Evolutionary conservation across 1,140 invertebrate genomes (phyloP).

Genomic region (Papilio xuthus): DNA sequence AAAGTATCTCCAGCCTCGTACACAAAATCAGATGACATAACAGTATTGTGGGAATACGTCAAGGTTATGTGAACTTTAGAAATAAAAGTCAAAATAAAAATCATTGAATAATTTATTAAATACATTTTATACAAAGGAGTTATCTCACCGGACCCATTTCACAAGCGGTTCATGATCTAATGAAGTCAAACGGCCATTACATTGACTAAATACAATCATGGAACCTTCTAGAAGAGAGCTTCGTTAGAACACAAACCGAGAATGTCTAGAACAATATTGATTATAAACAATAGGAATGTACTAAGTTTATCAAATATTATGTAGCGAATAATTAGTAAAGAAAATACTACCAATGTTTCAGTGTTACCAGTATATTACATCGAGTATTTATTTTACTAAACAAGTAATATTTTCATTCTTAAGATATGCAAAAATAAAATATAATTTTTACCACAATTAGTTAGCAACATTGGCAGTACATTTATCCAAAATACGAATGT

Average conservation of each 20-base stretch:
- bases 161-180: constrained; percentile 11
- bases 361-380: constrained; percentile 17
- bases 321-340: not conserved
- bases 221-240: constrained; percentile 11
- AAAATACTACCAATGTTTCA: not conserved
- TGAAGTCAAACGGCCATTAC: not conserved
- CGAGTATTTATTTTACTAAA: not conserved
- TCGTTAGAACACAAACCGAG: constrained; percentile 14
- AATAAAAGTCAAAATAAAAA: constrained; percentile 15
- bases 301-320: constrained; percentile 7
- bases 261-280: not conserved
- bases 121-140: constrained; percentile 35
- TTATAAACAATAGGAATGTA: constrained; percentile 29
- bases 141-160: constrained; percentile 18
- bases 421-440: not conserved
- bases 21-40: too few species aligned
- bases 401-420: not conserved
- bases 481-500: not conserved
- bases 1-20: too few species aligned
- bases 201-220: not conserved
- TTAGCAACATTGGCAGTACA: not conserved
- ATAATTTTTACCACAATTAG: not conserved
- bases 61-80: not conserved
- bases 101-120: constrained; percentile 37
- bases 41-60: too few species aligned